Evolutionary conservation across 2,888 invertebrate genomes (phyloP).

Genomic region (Arenicola marina): DNA sequence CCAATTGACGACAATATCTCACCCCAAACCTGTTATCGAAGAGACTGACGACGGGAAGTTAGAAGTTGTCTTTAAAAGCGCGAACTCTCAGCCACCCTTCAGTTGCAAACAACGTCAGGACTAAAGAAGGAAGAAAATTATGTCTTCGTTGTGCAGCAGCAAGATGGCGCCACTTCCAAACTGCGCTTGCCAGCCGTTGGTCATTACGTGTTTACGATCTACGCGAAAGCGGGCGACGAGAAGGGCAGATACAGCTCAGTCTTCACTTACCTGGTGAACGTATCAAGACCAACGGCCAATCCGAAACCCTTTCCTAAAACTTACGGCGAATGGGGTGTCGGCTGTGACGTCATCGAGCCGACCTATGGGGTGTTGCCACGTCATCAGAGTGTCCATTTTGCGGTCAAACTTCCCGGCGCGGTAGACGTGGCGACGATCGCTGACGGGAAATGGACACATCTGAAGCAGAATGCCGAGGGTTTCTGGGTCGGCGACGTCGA

Average conservation of each 20-base stretch:
- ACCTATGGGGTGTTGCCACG: not conserved
- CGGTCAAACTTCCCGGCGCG: not conserved
- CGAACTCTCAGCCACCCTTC: not conserved
- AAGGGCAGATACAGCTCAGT: not conserved
- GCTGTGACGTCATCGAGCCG: not conserved
- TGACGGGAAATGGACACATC: not conserved
- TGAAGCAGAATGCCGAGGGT: not conserved
- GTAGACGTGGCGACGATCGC: not conserved
- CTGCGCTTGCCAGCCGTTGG: not conserved
- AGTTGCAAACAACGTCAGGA: not conserved
- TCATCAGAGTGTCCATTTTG: not conserved
- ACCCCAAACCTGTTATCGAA: not conserved
- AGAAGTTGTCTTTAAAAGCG: not conserved
- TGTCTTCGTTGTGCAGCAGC: not conserved
- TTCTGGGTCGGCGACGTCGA: not conserved
- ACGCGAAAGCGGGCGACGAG: not conserved
- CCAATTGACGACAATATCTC: not conserved
- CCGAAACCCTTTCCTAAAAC: not conserved
- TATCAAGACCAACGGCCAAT: not conserved
- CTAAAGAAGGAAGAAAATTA: not conserved
- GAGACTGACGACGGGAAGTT: not conserved
- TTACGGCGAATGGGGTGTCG: not conserved
- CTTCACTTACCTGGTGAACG: not conserved
- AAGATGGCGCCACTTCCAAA: not conserved
- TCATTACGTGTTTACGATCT: not conserved